phyloP scores from a whole-genome alignment of 2,888 invertebrate genomes.

The Rhodophaea formosa region DNA sequence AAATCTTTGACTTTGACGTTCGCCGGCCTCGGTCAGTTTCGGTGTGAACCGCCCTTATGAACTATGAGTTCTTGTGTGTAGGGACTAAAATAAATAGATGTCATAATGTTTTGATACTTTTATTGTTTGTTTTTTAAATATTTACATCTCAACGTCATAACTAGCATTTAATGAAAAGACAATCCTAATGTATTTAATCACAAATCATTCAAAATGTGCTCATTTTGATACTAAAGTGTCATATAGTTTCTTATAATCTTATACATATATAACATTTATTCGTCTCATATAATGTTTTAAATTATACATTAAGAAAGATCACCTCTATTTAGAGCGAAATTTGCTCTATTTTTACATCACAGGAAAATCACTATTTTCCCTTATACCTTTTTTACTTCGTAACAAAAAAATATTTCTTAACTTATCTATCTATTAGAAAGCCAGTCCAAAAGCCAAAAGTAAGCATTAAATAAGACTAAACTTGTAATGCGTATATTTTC shows the following conservation, averaged over 20 bases:
- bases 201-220: constrained; percentile 56
- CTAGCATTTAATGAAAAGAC: constrained; percentile 59
- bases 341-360: constrained; percentile 36
- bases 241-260: constrained; percentile 43
- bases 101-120: constrained; percentile 42
- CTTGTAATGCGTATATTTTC: constrained; percentile 80
- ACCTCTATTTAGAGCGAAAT: constrained; percentile 34
- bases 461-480: constrained; percentile 73
- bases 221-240: constrained; percentile 18
- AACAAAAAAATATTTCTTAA: constrained; percentile 55
- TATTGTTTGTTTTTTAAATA: constrained; percentile 63
- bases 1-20: too few relatives aligned
- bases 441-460: constrained; percentile 70
- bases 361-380: constrained; percentile 44
- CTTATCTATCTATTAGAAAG: constrained; percentile 68
- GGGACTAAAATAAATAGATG: too few relatives aligned
- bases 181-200: constrained; percentile 67
- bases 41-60: too few relatives aligned
- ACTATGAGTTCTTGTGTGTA: too few relatives aligned
- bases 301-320: constrained; percentile 35
- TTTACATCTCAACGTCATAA: constrained; percentile 65
- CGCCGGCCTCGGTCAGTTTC: too few relatives aligned
- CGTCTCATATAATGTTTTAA: constrained; percentile 15
- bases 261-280: constrained; percentile 42
- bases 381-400: constrained; percentile 44